phyloP scores from a whole-genome alignment of 2,888 invertebrate species.

The Augiades crinisus region DNA sequence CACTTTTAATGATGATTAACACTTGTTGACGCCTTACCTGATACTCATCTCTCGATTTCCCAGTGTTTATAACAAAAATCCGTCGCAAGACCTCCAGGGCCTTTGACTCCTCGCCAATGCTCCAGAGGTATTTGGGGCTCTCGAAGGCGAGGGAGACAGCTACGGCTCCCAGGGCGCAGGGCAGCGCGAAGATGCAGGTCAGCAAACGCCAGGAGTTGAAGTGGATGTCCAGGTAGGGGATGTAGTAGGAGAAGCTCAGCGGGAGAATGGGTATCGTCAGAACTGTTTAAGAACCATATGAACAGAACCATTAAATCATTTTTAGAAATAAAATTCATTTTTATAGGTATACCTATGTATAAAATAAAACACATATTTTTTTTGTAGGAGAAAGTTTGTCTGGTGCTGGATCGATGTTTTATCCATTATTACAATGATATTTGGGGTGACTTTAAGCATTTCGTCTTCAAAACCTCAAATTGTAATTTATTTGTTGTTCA shows the following conservation, averaged over 20 bases:
- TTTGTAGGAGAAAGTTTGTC: too few relatives aligned
- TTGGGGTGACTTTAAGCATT: too few relatives aligned
- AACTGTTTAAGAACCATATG: constrained; percentile 69
- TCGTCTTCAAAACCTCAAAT: too few relatives aligned
- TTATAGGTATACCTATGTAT: too few relatives aligned
- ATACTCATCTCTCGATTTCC: constrained; percentile 48
- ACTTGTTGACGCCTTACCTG: constrained; percentile 49
- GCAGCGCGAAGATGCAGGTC: constrained; percentile 82
- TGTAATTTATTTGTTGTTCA: too few relatives aligned
- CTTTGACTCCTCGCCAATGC: constrained; percentile 76
- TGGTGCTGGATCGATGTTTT: too few relatives aligned
- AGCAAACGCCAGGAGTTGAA: constrained; percentile 89
- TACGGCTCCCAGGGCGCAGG: constrained; percentile 82
- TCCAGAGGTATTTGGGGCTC: constrained; percentile 87
- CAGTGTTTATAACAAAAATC: constrained; percentile 56
- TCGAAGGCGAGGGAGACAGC: constrained; percentile 83
- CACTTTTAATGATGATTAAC: too few relatives aligned
- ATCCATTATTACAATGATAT: too few relatives aligned
- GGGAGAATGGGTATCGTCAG: constrained; percentile 85
- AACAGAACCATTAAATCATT: too few relatives aligned
- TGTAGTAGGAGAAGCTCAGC: constrained; percentile 62
- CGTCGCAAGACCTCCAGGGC: constrained; percentile 71
- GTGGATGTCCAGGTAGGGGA: constrained; percentile 68
- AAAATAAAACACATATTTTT: too few relatives aligned
- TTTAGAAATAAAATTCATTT: too few relatives aligned